Conservation (phyloP, 2,797 vertebrate species). For the Spinibarbus caldwelli region DNA sequence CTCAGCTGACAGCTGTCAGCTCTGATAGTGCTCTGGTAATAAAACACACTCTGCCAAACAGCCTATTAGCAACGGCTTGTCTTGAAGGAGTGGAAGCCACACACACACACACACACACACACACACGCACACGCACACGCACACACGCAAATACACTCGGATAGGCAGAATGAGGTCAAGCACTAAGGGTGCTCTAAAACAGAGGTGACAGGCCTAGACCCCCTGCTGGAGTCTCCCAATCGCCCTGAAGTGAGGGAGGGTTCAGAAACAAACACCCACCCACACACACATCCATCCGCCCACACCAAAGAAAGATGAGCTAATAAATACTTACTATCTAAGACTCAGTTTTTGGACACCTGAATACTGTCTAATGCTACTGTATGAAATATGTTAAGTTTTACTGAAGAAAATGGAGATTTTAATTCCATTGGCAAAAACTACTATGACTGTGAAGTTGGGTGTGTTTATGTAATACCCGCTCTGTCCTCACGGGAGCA, state of each 20-base stretch:
- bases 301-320: slow-evolving; percentile 1
- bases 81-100: slow-evolving; percentile 1
- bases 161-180: slow-evolving; percentile 73
- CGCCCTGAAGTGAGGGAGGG: slow-evolving; percentile 50
- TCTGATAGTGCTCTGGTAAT: slow-evolving; percentile 69
- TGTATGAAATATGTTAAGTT: too few relatives aligned
- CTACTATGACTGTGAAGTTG: background rate
- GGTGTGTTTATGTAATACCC: background rate
- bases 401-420: background rate
- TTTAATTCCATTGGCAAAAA: background rate
- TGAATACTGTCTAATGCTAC: background rate
- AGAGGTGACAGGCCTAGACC: slow-evolving; percentile 72
- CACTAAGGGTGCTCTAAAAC: slow-evolving; percentile 68
- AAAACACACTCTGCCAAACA: slow-evolving; percentile 74
- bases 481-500: slow-evolving; percentile 6
- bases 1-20: slow-evolving; percentile 79
- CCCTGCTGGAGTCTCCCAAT: slow-evolving; percentile 63
- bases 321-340: background rate
- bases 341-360: background rate
- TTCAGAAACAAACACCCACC: slow-evolving; percentile 26
- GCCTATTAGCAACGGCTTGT: slow-evolving; percentile 65
- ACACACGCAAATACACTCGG: background rate
- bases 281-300: background rate
- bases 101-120: slow-evolving; percentile 11
- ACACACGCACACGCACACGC: slow-evolving; percentile 8